A percentile compares a stretch with the other conserved stretches of the same genome.
Conservation (phyloP, 2,113 vertebrate species). For the Solea senegalensis region DNA sequence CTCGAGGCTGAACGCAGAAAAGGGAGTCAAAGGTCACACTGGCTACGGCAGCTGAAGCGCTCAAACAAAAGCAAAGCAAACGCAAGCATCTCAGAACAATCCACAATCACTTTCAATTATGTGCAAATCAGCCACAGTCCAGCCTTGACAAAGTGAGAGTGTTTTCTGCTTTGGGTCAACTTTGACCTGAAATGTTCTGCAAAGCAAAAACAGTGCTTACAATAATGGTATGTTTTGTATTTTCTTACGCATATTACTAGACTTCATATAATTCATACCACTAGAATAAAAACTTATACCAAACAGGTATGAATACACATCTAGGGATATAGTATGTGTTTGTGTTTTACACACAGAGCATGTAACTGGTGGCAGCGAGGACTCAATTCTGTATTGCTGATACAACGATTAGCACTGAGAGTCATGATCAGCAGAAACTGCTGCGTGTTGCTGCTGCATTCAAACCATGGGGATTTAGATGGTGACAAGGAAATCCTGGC, state of each 20-base stretch:
- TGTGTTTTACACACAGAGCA: background rate
- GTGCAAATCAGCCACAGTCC: background rate
- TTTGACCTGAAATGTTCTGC: background rate
- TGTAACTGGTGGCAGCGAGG: background rate
- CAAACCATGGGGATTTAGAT: slow-evolving; percentile 66
- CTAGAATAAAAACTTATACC: background rate
- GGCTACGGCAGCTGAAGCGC: background rate
- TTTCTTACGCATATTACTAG: too few relatives aligned
- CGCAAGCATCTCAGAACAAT: background rate
- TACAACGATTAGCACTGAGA: slow-evolving; percentile 59
- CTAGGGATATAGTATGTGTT: background rate
- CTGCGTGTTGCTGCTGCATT: slow-evolving; percentile 33
- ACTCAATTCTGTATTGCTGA: slow-evolving; percentile 25
- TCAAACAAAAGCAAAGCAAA: background rate
- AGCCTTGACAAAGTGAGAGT: background rate
- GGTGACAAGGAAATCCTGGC: slow-evolving; percentile 73
- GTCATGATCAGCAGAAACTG: slow-evolving; percentile 59
- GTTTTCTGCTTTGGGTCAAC: background rate
- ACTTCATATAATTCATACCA: too few relatives aligned
- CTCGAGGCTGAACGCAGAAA: background rate
- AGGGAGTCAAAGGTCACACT: background rate
- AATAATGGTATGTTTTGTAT: too few relatives aligned
- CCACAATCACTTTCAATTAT: background rate
- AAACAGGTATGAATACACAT: too few relatives aligned
- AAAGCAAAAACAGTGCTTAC: too few relatives aligned